A percentile compares a stretch with the other conserved stretches of the same genome.
phyloP scores from a whole-genome alignment of 30 jellyfish, hydroid and myxozoan genomes.

The Aurelia aurita complex sp. Pacific region DNA sequence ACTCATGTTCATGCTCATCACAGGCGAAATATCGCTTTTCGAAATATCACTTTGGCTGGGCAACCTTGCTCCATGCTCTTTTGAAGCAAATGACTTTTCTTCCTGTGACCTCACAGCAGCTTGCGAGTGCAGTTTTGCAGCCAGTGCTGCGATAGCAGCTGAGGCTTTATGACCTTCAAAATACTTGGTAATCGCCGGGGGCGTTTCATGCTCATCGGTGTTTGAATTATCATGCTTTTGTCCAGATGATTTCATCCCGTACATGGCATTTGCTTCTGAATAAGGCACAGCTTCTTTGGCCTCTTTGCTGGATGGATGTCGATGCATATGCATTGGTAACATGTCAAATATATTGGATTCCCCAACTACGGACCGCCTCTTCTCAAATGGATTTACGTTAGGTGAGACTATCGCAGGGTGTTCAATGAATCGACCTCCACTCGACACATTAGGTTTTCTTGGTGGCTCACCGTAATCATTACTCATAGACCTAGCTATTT shows the following conservation, averaged over 20 bases:
- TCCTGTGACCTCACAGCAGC: conserved; percentile 34
- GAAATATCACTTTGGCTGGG: background rate
- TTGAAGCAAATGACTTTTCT: background rate
- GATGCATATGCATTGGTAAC: conserved; percentile 50
- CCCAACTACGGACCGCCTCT: conserved; percentile 21
- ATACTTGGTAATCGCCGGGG: conserved; percentile 45
- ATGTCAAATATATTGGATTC: conserved; percentile 52
- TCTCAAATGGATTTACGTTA: conserved; percentile 54
- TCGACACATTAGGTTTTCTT: background rate
- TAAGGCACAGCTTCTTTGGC: conserved; percentile 15
- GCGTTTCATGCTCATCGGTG: conserved; percentile 26
- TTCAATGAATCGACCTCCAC: conserved; percentile 23
- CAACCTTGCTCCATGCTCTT: background rate
- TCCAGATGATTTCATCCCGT: background rate
- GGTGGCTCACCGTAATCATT: conserved; percentile 1
- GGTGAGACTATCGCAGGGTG: conserved; percentile 35
- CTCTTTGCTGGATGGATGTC: conserved; percentile 9
- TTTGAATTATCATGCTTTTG: conserved; percentile 24
- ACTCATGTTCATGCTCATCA: conserved; percentile 10
- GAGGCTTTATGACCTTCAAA: conserved; percentile 70
- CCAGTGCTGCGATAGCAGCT: conserved; percentile 69
- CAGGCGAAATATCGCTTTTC: conserved; percentile 13
- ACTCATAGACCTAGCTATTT: background rate
- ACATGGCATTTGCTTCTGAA: conserved; percentile 7
- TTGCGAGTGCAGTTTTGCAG: conserved; percentile 66